Percentiles rank a stretch among this genome's conserved stretches.
Evolutionary conservation across 2,888 invertebrate species (phyloP).

Genomic region (Cetonia aurata): DNA sequence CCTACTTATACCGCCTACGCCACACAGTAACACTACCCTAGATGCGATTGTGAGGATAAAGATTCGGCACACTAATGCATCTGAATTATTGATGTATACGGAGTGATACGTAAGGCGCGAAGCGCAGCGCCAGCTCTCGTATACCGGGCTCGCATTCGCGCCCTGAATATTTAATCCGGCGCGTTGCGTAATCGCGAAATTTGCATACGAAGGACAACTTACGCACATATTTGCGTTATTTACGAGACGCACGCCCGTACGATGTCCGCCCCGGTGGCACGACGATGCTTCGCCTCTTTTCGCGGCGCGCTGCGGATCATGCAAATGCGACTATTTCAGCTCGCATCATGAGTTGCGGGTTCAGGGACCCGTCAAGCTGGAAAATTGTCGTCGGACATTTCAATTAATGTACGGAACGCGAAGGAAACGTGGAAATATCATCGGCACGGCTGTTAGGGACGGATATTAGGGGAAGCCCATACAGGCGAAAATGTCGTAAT

Average conservation of each 20-base stretch:
- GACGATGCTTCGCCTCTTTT: not conserved
- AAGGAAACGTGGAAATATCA: conserved; percentile 20
- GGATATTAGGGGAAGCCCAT: not conserved
- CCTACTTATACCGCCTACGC: conserved; percentile 10
- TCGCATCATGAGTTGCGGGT: conserved; percentile 30
- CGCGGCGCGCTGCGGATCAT: conserved; percentile 9
- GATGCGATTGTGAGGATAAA: conserved; percentile 19
- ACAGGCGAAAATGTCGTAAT: conserved; percentile 31
- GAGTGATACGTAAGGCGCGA: conserved; percentile 26
- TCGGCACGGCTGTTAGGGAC: not conserved
- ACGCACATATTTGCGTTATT: conserved; percentile 39
- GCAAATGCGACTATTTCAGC: conserved; percentile 21
- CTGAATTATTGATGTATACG: conserved; percentile 38
- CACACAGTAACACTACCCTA: not conserved
- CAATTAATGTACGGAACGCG: conserved; percentile 24
- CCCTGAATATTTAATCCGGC: conserved; percentile 26
- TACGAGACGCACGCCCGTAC: conserved; percentile 10
- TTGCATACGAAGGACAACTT: conserved; percentile 33
- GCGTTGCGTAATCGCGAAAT: conserved; percentile 28
- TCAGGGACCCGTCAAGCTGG: conserved; percentile 35
- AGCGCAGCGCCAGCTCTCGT: not conserved
- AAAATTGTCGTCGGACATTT: conserved; percentile 29
- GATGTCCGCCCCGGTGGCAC: not conserved
- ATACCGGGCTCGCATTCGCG: not conserved
- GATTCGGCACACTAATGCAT: conserved; percentile 17